A percentile compares a stretch with the other conserved stretches of the same genome.
Conservation (phyloP, 1,140 invertebrate genomes). For the Diprion similis region DNA sequence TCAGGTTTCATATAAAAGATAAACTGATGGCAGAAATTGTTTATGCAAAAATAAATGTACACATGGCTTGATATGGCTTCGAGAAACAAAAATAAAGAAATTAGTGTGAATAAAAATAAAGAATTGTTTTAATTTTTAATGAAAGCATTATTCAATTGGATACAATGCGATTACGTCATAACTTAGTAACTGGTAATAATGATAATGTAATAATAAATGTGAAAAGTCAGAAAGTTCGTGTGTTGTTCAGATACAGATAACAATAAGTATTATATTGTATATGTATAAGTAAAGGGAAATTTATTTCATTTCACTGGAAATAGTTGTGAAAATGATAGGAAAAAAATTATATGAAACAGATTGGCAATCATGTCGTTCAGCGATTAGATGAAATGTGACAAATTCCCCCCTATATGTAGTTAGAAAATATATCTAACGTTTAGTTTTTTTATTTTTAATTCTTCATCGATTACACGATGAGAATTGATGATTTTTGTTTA, state of each 20-base stretch:
- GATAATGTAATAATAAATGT: not conserved
- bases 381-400: slow-evolving; percentile 15
- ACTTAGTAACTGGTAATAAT: not conserved
- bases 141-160: too few relatives aligned
- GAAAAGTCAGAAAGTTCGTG: not conserved
- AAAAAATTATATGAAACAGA: not conserved
- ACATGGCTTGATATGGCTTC: too few relatives aligned
- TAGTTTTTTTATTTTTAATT: slow-evolving; percentile 12
- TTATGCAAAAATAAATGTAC: too few relatives aligned
- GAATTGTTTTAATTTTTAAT: too few relatives aligned
- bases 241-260: not conserved
- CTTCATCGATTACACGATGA: slow-evolving; percentile 21
- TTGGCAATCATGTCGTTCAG: slow-evolving; percentile 3
- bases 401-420: slow-evolving; percentile 4
- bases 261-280: not conserved
- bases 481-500: slow-evolving; percentile 12
- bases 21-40: not conserved
- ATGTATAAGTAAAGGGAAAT: not conserved
- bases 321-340: slow-evolving; percentile 2
- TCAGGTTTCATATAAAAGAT: slow-evolving; percentile 11
- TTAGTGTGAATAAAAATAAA: too few relatives aligned
- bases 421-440: slow-evolving; percentile 10
- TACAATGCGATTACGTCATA: too few relatives aligned
- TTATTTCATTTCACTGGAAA: slow-evolving; percentile 14
- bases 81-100: too few relatives aligned